These are phyloP conservation scores for Myrmecobius fasciatus DNA, from an alignment of 2,113 vertebrate genomes.

Conservation along the genomic window DNA sequence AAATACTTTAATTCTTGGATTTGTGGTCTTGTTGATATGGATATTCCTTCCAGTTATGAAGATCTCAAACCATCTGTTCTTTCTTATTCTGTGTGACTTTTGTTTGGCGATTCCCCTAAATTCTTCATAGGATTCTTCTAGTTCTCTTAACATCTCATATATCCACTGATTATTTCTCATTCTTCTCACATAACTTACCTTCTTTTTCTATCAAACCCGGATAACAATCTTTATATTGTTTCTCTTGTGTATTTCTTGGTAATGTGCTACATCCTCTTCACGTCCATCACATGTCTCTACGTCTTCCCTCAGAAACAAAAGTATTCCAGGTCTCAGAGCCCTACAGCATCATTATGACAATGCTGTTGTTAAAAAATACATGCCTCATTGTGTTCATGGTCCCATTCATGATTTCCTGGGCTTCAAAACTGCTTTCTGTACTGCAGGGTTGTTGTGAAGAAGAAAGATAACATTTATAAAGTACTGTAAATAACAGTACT, in stretches of 20 bases:
- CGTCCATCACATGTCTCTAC: background rate
- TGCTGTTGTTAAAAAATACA: background rate
- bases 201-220: background rate
- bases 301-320: background rate
- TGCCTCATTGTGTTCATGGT: background rate
- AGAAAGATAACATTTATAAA: background rate
- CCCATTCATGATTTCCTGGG: background rate
- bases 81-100: background rate
- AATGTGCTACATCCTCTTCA: background rate
- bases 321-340: background rate
- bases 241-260: background rate
- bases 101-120: background rate
- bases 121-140: background rate
- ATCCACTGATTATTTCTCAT: background rate
- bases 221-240: background rate
- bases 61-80: background rate
- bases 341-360: background rate
- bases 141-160: background rate
- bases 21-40: background rate
- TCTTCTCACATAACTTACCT: background rate
- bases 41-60: background rate
- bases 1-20: background rate
- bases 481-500: too few relatives aligned
- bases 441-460: background rate
- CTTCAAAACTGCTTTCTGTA: background rate